Evolutionary conservation across 2,888 invertebrate species (phyloP), one percentile per base, ranked within the genome.

Genomic region (Trichacis sp.): DNA sequence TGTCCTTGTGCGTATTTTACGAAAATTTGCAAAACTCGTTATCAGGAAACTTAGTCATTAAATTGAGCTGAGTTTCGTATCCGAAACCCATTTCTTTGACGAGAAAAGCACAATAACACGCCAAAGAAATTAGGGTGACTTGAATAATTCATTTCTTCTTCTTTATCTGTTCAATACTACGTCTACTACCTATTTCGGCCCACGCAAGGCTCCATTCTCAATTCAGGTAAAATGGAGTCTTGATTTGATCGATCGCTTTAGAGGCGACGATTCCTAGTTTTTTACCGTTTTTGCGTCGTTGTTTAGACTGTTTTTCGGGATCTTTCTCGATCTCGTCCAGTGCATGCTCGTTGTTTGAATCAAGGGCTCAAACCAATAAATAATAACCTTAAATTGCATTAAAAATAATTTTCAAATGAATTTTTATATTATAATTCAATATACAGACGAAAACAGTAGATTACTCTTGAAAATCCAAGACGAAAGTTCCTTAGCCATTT

Each of bases 131-230:
- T 65, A 64, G 65, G 73, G 65, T 55, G 64, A 73, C 59, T 65
- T 53, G 43, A 73, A 64, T 72, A 72, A 71, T 67, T 74, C 75
- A 73, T 79, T 73, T 82, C 73, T 82, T 81, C 78, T 77, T 81
- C 24, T 8, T 8, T 24, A n/a, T n/a, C 78, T 81, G 81, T 82
- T 81, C 74, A 75, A 77, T 72, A 76, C 81, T 79, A 80, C 81
- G 78, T 77, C 81, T 33, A 81, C 81, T 81, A 78, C 81, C 82
- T 82, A 86, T 88, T 88, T 89, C 88, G 88, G 88, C 90, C 78
- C 88, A 89, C 88, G 88, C 89, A 91, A 91, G 91, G 91, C 91
- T 91, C 92, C 89, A 92, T 92, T 89, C 89, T 92, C 73, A 82
- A 77, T 88, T 92, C 92, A 92, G 92, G 92, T 92, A 92, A 92